phyloP scores from a whole-genome alignment of 2,888 invertebrate species.

The Mactromeris polynyma region DNA sequence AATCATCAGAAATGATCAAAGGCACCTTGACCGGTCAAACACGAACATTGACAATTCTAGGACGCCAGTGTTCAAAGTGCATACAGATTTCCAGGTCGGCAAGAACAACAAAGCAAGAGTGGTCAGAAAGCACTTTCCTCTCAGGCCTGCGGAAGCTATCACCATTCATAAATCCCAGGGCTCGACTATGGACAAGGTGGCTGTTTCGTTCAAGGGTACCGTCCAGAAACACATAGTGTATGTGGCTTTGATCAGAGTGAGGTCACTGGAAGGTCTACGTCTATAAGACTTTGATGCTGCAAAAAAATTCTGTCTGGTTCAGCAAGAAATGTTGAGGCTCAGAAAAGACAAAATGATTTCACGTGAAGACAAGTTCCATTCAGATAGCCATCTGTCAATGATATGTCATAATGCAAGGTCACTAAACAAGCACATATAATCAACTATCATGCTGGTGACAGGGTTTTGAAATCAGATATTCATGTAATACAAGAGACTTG shows the following conservation, averaged over 20 bases:
- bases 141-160: conserved; percentile 36
- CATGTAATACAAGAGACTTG: conserved; percentile 23
- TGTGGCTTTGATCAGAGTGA: conserved; percentile 43
- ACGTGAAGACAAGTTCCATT: neutral
- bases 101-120: neutral
- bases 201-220: conserved; percentile 22
- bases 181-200: conserved; percentile 20
- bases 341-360: neutral
- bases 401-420: conserved; percentile 28
- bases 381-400: neutral
- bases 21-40: neutral
- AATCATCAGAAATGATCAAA: neutral
- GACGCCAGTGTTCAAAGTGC: conserved; percentile 35
- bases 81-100: conserved; percentile 39
- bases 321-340: conserved; percentile 31
- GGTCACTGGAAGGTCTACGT: conserved; percentile 22
- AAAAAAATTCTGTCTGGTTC: neutral
- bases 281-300: conserved; percentile 35
- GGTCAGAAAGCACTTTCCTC: conserved; percentile 39
- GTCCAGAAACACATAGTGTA: conserved; percentile 36
- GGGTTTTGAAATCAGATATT: conserved; percentile 6
- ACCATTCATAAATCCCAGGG: conserved; percentile 41
- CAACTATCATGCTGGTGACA: neutral
- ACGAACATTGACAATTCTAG: conserved; percentile 23
- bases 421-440: conserved; percentile 33